Conservation (phyloP, 2,797 vertebrate genomes). For the Neosalanx taihuensis region DNA sequence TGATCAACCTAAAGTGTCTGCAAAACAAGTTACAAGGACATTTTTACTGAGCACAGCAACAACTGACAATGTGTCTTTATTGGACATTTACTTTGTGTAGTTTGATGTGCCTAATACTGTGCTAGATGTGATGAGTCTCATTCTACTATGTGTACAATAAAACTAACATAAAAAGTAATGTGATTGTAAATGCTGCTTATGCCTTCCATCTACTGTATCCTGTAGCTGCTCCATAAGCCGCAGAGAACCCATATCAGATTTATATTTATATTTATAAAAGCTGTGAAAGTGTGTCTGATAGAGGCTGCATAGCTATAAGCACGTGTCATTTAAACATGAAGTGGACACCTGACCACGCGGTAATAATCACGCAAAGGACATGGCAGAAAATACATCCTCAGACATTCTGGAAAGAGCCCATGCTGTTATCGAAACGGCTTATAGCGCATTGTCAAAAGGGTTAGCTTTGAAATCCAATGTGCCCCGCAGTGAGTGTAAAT, state of each 20-base stretch:
- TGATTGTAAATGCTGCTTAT: neutral
- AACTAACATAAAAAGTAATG: neutral
- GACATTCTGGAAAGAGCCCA: conserved; percentile 45
- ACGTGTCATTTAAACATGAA: conserved; percentile 36
- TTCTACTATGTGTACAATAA: neutral
- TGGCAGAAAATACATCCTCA: conserved; percentile 56
- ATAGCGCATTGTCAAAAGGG: conserved; percentile 29
- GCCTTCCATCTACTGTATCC: neutral
- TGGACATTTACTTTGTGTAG: neutral
- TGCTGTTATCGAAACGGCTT: conserved; percentile 25
- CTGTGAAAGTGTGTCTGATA: conserved; percentile 33
- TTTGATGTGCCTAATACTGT: neutral
- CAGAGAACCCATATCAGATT: neutral
- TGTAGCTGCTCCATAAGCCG: neutral
- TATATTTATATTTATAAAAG: conserved; percentile 4
- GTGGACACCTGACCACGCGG: conserved; percentile 40
- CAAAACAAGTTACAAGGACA: too few relatives aligned
- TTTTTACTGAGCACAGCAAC: neutral
- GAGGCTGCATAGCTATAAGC: conserved; percentile 15
- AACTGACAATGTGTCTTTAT: too few relatives aligned
- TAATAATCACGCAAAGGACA: conserved; percentile 58
- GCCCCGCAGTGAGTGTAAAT: conserved; percentile 25
- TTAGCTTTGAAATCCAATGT: conserved; percentile 33
- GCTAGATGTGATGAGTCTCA: neutral
- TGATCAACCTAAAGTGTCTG: too few relatives aligned